Evolutionary conservation across 92 coral and sea anemone genomes (phyloP).

Genomic region (Porites rus): DNA sequence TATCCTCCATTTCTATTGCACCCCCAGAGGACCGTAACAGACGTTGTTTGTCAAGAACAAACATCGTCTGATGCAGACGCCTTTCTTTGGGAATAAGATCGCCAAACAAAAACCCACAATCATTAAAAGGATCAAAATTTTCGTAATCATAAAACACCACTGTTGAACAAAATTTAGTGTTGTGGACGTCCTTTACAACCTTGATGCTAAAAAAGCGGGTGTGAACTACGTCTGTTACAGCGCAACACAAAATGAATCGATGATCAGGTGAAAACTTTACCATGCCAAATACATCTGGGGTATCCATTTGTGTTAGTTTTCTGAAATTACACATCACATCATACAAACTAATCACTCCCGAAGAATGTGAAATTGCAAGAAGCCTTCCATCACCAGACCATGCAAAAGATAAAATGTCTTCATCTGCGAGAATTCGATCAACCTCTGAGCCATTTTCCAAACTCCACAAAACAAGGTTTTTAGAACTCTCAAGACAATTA

Average conservation of each 20-base stretch:
- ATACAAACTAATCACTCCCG: neutral
- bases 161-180: neutral
- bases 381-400: neutral
- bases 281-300: neutral
- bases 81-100: neutral
- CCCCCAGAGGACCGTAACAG: neutral
- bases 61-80: rapidly evolving
- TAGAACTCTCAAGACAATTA: neutral
- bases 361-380: neutral
- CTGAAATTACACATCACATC: neutral
- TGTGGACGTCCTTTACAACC: neutral
- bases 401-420: conserved; percentile 16
- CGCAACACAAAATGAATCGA: neutral
- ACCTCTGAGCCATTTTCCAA: neutral
- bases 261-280: neutral
- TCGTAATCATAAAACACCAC: neutral
- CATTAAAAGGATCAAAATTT: too few species aligned
- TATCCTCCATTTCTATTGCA: neutral
- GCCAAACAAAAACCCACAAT: neutral
- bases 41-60: neutral
- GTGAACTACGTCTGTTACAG: too few species aligned
- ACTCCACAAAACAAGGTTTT: conserved; percentile 23
- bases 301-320: neutral
- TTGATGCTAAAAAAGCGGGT: neutral
- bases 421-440: neutral